Conservation (phyloP, 2,113 vertebrate species). For the Oenanthe oenanthe region DNA sequence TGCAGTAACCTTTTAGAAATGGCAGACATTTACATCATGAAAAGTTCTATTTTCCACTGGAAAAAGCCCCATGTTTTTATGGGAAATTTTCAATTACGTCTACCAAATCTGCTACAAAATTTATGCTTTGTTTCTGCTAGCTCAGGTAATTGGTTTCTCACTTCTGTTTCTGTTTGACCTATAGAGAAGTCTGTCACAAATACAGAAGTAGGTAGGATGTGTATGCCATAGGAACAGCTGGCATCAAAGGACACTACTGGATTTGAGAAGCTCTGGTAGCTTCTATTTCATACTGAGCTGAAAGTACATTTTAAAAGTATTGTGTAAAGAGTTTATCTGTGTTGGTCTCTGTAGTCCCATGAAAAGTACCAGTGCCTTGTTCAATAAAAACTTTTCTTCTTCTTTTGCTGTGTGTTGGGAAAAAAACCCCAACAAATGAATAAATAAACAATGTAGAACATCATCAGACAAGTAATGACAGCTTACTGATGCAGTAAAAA, state of each 20-base stretch:
- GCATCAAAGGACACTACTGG: not conserved
- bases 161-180: not conserved
- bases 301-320: not conserved
- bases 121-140: not conserved
- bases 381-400: not conserved
- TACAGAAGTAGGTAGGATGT: not conserved
- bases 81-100: not conserved
- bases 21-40: not conserved
- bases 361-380: not conserved
- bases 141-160: not conserved
- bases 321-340: not conserved
- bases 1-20: not conserved
- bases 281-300: not conserved
- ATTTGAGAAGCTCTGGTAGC: not conserved
- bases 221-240: not conserved
- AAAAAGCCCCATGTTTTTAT: not conserved
- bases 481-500: not conserved
- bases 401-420: not conserved
- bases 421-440: accelerated
- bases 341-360: not conserved
- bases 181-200: not conserved
- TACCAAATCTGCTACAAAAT: not conserved
- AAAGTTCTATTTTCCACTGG: not conserved
- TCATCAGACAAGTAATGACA: not conserved
- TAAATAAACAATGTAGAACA: not conserved